A percentile compares a stretch with the other conserved stretches of the same genome.
These are phyloP conservation scores for Trichopoda pennipes DNA, from an alignment of 2,888 invertebrate species.

Conservation along the genomic window DNA sequence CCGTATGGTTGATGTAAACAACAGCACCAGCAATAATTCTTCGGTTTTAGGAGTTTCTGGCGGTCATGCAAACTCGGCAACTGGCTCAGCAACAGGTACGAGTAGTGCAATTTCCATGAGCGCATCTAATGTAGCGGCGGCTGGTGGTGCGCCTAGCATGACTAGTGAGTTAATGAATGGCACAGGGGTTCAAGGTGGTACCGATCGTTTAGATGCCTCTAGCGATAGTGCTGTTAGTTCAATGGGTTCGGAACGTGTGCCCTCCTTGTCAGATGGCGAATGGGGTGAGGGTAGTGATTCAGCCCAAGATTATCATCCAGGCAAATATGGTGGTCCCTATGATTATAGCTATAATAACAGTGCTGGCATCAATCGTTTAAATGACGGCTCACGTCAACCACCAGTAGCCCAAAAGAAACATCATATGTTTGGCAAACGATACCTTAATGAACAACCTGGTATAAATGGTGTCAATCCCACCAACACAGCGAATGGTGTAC, in stretches of 20 bases:
- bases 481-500: constrained; percentile 16
- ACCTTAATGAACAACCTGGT: constrained; percentile 85
- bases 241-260: constrained; percentile 94
- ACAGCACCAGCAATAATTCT: constrained; percentile 80
- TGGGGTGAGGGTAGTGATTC: constrained; percentile 96
- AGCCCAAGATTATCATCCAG: constrained; percentile 88
- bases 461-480: constrained; percentile 26
- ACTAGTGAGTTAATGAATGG: constrained; percentile 75
- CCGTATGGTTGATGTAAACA: constrained; percentile 87
- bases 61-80: constrained; percentile 73
- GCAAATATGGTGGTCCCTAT: constrained; percentile 83
- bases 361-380: constrained; percentile 76
- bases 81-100: constrained; percentile 68
- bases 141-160: constrained; percentile 76
- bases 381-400: constrained; percentile 83
- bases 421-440: constrained; percentile 94
- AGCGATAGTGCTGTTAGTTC: constrained; percentile 96
- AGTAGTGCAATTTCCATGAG: constrained; percentile 70
- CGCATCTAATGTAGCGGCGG: constrained; percentile 66
- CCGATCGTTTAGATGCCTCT: constrained; percentile 90
- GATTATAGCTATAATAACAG: constrained; percentile 84
- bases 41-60: constrained; percentile 76
- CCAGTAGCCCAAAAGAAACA: constrained; percentile 94
- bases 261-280: constrained; percentile 92
- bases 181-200: constrained; percentile 74